Base-by-base conservation (phyloP, 2,113 vertebrate species). In the Triplophysa tibetana region DNA sequence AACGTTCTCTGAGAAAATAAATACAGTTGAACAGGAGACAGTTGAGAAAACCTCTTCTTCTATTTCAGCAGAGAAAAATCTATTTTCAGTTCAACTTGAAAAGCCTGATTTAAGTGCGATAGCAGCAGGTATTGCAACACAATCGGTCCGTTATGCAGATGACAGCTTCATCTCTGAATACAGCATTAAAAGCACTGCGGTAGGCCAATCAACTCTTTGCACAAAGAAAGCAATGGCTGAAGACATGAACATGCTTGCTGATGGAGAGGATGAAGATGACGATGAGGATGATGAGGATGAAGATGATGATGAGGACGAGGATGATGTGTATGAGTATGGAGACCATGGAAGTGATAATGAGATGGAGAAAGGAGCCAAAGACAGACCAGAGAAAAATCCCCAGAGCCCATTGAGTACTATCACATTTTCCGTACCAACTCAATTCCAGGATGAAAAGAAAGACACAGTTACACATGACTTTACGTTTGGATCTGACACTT, bases 321-420 rank as follows among this genome's bases (percentile, higher is more conserved):
- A 93, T 19, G 93, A 94, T 21, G 91, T 89, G 19, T 87, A 90
- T 8, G 84, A 75, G 7, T 89, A 87, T 0, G 92, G 92, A 45
- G 92, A 91, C 17, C 89, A 85, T 26, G 70, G 56, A 6, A 93
- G 92, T 73, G 95, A 95, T 88, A 96, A 90, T 1, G 95, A 96
- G 70, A 73, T 93, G 70, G 96, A 98, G 74, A 98, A 98, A 89
- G 96, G 95, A 0, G 92, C 94, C 82, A 94, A 92, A 87, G 95
- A 97, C 73, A 93, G 90, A 83, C 94, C 95, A 4, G 95, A 97
- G 72, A 98, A 98, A 85, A 94, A 95, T 62, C 80, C 72, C 3
- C 86, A 84, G 77, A 87, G 84, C 78, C 86, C 83, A 33, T 52
- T 87, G 26, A 81, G 72, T 81, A 87, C 90, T 77, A 84, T 74